A percentile compares a stretch with the other conserved stretches of the same genome.
These are phyloP conservation scores for Drosophila gaucha DNA, from an alignment of 2,888 invertebrate genomes.

Conservation along the genomic window DNA sequence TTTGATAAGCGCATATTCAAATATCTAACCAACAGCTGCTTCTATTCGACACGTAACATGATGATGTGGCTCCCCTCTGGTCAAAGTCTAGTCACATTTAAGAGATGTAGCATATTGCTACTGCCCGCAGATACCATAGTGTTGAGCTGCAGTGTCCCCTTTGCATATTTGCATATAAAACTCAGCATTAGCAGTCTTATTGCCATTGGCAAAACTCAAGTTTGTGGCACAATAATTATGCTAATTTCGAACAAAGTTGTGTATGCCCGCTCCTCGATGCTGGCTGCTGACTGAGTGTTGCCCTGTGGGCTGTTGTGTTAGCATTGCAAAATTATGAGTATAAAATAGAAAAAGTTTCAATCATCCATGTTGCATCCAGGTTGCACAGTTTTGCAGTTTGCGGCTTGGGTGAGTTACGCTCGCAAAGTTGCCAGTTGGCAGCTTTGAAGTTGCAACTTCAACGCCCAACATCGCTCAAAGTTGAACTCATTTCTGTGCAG, in stretches of 20 bases:
- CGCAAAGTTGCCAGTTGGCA: slow-evolving; percentile 48
- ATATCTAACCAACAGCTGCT: neutral
- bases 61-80: neutral
- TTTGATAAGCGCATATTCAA: neutral
- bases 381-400: slow-evolving; percentile 45
- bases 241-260: slow-evolving; percentile 70
- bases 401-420: slow-evolving; percentile 14
- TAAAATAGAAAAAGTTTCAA: slow-evolving; percentile 78
- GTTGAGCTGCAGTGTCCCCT: slow-evolving; percentile 4
- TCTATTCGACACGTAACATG: neutral
- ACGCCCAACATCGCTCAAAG: slow-evolving; percentile 54
- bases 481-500: slow-evolving; percentile 58
- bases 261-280: slow-evolving; percentile 2
- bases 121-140: neutral
- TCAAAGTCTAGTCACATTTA: neutral
- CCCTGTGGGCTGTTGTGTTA: slow-evolving; percentile 52
- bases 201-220: slow-evolving; percentile 61
- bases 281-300: slow-evolving; percentile 7
- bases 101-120: slow-evolving; percentile 7
- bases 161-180: slow-evolving; percentile 48
- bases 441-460: slow-evolving; percentile 60
- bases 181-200: slow-evolving; percentile 53
- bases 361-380: slow-evolving; percentile 60
- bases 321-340: slow-evolving; percentile 73
- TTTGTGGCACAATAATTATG: slow-evolving; percentile 76